A percentile compares a stretch with the other conserved stretches of the same genome.
phyloP scores from a whole-genome alignment of 2,888 invertebrate genomes.

The Cantharis rustica region DNA sequence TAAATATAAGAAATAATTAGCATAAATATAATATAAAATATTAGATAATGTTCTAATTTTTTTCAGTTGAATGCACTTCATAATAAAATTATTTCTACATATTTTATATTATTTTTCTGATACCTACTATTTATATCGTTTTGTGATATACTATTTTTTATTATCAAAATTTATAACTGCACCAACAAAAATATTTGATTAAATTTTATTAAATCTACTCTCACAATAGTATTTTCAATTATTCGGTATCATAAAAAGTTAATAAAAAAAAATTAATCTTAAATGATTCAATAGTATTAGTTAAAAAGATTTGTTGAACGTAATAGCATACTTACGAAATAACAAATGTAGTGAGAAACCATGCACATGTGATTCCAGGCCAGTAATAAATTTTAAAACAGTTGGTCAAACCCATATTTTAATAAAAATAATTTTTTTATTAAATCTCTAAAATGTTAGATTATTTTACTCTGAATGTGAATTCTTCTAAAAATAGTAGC shows the following conservation, averaged over 20 bases:
- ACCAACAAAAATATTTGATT: no score
- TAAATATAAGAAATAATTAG: neutral
- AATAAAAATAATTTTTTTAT: neutral
- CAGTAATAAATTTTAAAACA: constrained; percentile 7
- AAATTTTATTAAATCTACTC: no score
- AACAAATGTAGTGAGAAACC: constrained; percentile 22
- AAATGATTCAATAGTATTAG: neutral
- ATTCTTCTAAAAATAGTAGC: neutral
- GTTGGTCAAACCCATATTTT: neutral
- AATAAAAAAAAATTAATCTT: neutral
- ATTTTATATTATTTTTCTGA: neutral
- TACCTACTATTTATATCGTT: no score
- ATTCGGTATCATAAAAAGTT: neutral
- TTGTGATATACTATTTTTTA: neutral
- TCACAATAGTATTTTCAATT: no score
- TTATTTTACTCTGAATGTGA: neutral
- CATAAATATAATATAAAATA: neutral
- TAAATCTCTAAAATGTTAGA: neutral
- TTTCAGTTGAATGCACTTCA: neutral
- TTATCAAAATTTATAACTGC: neutral
- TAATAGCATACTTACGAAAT: constrained; percentile 18
- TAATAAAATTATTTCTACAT: neutral
- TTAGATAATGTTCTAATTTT: neutral
- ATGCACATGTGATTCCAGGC: constrained; percentile 9
- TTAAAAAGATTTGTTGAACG: neutral